These are phyloP conservation scores for Macropis europaea DNA, from an alignment of 2,888 invertebrate species.

Conservation along the genomic window DNA sequence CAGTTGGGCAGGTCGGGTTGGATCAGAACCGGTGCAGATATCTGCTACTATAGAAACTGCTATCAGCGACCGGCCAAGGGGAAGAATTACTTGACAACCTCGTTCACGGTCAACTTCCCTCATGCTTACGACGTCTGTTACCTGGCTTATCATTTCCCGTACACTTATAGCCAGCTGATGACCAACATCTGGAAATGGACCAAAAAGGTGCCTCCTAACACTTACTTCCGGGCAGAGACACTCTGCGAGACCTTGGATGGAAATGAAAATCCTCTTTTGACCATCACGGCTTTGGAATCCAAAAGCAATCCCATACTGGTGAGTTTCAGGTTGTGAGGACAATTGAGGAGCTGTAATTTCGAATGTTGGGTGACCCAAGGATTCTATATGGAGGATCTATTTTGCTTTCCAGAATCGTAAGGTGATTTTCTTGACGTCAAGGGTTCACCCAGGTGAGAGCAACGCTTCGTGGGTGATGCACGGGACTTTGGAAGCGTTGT, in stretches of 20 bases:
- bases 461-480: slow-evolving; percentile 95
- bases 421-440: slow-evolving; percentile 87
- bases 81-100: slow-evolving; percentile 87
- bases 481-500: slow-evolving; percentile 86
- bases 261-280: slow-evolving; percentile 88
- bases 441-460: slow-evolving; percentile 94
- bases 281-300: slow-evolving; percentile 85
- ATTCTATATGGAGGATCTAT: not conserved
- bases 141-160: slow-evolving; percentile 93
- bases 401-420: slow-evolving; percentile 82
- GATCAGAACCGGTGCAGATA: slow-evolving; percentile 87
- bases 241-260: slow-evolving; percentile 87
- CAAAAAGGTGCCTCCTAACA: slow-evolving; percentile 81
- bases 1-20: slow-evolving; percentile 84
- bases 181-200: slow-evolving; percentile 86
- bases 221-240: slow-evolving; percentile 85
- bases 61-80: slow-evolving; percentile 83
- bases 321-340: slow-evolving; percentile 45
- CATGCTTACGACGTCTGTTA: slow-evolving; percentile 90
- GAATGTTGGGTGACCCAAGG: too few relatives aligned
- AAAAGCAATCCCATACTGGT: slow-evolving; percentile 83
- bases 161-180: slow-evolving; percentile 89
- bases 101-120: slow-evolving; percentile 89
- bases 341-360: too few relatives aligned
- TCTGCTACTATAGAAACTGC: slow-evolving; percentile 92